Evolutionary conservation across 2,888 invertebrate genomes (phyloP).

Genomic region (Drosophila melanosoma): DNA sequence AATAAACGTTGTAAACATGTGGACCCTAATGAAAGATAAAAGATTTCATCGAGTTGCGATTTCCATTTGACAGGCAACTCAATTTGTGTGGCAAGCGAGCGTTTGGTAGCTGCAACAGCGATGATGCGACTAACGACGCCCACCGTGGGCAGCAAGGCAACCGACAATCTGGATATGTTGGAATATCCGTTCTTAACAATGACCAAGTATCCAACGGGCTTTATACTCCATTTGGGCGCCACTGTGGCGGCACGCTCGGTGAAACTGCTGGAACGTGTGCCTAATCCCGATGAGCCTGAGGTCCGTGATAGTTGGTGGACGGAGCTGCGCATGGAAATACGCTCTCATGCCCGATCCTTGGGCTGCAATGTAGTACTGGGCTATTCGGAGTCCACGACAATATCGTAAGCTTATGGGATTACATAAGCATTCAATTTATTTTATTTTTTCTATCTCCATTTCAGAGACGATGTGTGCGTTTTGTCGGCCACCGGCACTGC

Average conservation of each 20-base stretch:
- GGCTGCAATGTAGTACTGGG: constrained; percentile 98
- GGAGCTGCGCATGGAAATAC: constrained; percentile 96
- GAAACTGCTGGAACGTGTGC: constrained; percentile 92
- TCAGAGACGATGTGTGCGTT: constrained; percentile 97
- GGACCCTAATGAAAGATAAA: not conserved
- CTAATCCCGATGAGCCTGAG: constrained; percentile 95
- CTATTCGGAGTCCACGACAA: constrained; percentile 96
- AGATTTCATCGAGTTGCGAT: constrained; percentile 1
- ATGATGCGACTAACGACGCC: constrained; percentile 87
- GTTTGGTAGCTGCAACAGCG: constrained; percentile 86
- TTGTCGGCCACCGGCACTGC: constrained; percentile 97
- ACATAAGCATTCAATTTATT: too few species aligned
- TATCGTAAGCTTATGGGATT: constrained; percentile 89
- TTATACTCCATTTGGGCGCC: constrained; percentile 95
- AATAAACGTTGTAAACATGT: constrained; percentile 52
- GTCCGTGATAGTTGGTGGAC: constrained; percentile 98
- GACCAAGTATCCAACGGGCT: constrained; percentile 94
- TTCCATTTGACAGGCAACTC: constrained; percentile 89
- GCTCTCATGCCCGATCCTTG: constrained; percentile 96
- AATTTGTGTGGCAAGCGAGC: constrained; percentile 88
- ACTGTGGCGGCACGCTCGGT: constrained; percentile 93
- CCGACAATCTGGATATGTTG: constrained; percentile 93
- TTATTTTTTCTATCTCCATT: constrained; percentile 32
- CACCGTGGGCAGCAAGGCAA: constrained; percentile 87
- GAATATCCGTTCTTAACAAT: constrained; percentile 98